phyloP scores from a whole-genome alignment of 92 coral and sea anemone genomes.

The Pocillopora meandrina region DNA sequence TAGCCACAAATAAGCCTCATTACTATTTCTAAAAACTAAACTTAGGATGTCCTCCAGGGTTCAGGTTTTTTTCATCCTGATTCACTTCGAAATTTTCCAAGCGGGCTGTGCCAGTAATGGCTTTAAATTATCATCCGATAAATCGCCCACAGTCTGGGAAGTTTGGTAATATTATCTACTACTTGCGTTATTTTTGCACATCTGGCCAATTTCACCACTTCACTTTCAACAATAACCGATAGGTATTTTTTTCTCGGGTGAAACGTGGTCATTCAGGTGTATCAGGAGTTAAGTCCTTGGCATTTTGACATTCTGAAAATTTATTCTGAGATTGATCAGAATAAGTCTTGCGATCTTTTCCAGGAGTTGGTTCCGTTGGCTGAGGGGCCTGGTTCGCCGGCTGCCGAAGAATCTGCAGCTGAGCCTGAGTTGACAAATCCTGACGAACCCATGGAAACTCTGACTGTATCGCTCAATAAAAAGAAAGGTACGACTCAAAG shows the following conservation, averaged over 20 bases:
- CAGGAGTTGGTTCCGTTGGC: slow-evolving; percentile 44
- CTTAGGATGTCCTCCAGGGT: no score
- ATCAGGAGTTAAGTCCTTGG: background rate
- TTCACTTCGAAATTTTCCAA: no score
- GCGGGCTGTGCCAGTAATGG: background rate
- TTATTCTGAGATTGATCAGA: background rate
- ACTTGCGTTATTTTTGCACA: background rate
- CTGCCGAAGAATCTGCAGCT: background rate
- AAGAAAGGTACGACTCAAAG: slow-evolving; percentile 21
- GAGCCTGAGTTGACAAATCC: background rate
- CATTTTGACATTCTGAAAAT: background rate
- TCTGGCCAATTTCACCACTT: slow-evolving; percentile 13
- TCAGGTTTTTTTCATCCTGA: no score
- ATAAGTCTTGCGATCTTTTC: background rate
- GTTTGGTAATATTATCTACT: background rate
- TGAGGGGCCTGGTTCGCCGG: slow-evolving; percentile 20
- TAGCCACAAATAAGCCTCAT: no score
- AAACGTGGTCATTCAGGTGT: background rate
- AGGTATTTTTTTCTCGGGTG: background rate
- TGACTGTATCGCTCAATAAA: slow-evolving; percentile 22
- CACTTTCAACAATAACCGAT: background rate
- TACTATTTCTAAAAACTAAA: no score
- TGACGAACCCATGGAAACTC: slow-evolving; percentile 40
- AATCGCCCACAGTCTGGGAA: background rate
- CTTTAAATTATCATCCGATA: background rate